Evolutionary conservation across 1,140 invertebrate species (phyloP), one percentile per base, ranked within the genome.

Genomic region (Drosophila sproati): DNA sequence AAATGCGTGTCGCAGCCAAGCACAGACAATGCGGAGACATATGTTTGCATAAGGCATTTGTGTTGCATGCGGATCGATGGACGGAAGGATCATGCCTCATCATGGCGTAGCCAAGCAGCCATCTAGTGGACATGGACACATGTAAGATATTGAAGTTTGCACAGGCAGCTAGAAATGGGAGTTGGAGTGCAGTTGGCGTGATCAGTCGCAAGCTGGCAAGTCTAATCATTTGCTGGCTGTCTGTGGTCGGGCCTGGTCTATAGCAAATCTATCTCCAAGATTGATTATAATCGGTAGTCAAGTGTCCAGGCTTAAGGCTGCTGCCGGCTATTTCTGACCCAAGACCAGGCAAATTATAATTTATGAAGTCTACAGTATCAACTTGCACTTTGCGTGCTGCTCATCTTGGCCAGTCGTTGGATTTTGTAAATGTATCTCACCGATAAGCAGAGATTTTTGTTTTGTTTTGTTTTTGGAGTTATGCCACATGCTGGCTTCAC

Each of bases 201-300:
- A 83, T 89, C 80, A 70, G 32, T 80, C 57, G 52, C 64, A 56
- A 80, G 82, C 83, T 87, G 73, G 56, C 20, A 20, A 20, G 77
- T 69, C 59, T 71, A 51, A 88, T 88, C 80, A 83, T 89, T 89
- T 80, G 55, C 54, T 20, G 20, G 20, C 72, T 69, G 66, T 75
- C 79, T 78, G 73, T 82, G 77, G 60, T 62, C 82, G 63, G 69
- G 72, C 73, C 82, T 67, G 69, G 72, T 77, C 67, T 77, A 66
- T 76, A 68, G 78, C 76, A 85, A 87, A 81, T 86, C 82, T 90
- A 81, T 83, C 80, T 83, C 70, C 51, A 91, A 91, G 87, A 91
- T 91, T 91, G 87, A 91, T 91, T 91, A 91, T 91, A 91, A 91
- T 91, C 87, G 87, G 87, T 91, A 91, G 87, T 91, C 87, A 91